These are phyloP conservation scores for Muntiacus muntjak DNA, from an alignment of 2,113 vertebrate genomes.

Conservation along the genomic window DNA sequence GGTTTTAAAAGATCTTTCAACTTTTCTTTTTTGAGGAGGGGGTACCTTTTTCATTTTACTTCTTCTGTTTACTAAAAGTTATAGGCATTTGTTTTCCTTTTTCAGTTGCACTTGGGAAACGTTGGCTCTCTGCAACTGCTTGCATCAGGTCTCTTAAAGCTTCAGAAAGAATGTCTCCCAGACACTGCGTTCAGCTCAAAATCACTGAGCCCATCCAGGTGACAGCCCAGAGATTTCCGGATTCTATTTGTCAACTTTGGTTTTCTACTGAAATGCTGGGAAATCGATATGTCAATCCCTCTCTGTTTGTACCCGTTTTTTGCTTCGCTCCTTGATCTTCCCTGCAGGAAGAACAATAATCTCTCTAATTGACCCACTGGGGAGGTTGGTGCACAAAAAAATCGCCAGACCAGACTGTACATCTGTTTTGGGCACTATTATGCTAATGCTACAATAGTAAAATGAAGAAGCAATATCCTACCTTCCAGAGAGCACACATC, in stretches of 20 bases:
- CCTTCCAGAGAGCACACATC: constrained; percentile 44
- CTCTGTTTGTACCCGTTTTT: constrained; percentile 90
- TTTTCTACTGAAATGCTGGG: constrained; percentile 82
- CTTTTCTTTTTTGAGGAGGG: background rate
- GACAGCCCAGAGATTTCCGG: constrained; percentile 73
- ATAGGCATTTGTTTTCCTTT: constrained; percentile 9
- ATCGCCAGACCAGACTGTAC: constrained; percentile 88
- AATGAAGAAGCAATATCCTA: constrained; percentile 61
- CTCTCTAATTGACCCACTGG: constrained; percentile 99
- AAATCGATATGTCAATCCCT: constrained; percentile 95
- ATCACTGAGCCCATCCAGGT: constrained; percentile 47
- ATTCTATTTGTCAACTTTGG: constrained; percentile 78
- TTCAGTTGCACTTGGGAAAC: constrained; percentile 2
- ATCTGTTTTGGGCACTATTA: constrained; percentile 92
- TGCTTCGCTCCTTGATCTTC: constrained; percentile 90
- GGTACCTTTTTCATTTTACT: background rate
- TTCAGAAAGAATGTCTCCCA: constrained; percentile 51
- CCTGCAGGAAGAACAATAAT: constrained; percentile 99
- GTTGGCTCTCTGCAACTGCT: background rate
- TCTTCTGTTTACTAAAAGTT: constrained; percentile 14
- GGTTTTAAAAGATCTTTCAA: background rate
- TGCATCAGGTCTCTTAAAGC: background rate
- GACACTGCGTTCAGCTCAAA: constrained; percentile 40
- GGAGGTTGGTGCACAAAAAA: constrained; percentile 90
- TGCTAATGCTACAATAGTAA: constrained; percentile 85